Evolutionary conservation across 2,797 vertebrate genomes (phyloP).

Genomic region (Parauchenoglanis punctatus): DNA sequence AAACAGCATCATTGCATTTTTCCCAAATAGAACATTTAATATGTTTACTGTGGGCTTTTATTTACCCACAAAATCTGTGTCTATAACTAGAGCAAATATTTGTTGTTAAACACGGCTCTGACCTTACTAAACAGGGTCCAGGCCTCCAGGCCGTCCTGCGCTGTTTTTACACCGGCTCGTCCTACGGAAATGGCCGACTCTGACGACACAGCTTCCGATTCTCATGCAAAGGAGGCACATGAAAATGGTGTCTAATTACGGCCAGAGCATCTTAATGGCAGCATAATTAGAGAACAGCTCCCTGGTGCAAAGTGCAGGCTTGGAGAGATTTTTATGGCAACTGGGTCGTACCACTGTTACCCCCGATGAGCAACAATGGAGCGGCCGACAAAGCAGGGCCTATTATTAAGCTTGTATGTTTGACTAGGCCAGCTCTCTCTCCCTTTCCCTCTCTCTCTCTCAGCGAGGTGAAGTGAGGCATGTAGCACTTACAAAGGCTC

Average conservation of each 20-base stretch:
- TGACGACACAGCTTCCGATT: conserved; percentile 59
- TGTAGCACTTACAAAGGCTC: conserved; percentile 74
- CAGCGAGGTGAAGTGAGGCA: conserved; percentile 77
- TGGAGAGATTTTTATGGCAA: conserved; percentile 69
- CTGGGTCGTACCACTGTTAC: conserved; percentile 52
- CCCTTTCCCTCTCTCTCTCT: conserved; percentile 19
- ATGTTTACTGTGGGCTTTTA: not conserved
- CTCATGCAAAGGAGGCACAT: conserved; percentile 66
- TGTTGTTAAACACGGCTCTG: not conserved
- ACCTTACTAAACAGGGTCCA: not conserved
- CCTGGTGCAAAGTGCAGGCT: conserved; percentile 65
- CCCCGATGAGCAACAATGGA: conserved; percentile 52
- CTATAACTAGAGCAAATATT: conserved; percentile 31
- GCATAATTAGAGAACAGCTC: conserved; percentile 69
- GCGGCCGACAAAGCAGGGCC: conserved; percentile 69
- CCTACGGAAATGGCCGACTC: conserved; percentile 57
- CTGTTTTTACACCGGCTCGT: conserved; percentile 42
- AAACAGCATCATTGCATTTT: not conserved
- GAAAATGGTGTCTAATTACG: conserved; percentile 70
- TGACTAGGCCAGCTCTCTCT: conserved; percentile 63
- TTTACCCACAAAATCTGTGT: not conserved
- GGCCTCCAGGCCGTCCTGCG: conserved; percentile 9
- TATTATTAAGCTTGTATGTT: conserved; percentile 74
- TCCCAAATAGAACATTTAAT: not conserved
- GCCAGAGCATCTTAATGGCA: conserved; percentile 65